Percentiles rank a stretch among this genome's conserved stretches.
Conservation (phyloP, 2,797 vertebrate genomes). For the Calcarius lapponicus region DNA sequence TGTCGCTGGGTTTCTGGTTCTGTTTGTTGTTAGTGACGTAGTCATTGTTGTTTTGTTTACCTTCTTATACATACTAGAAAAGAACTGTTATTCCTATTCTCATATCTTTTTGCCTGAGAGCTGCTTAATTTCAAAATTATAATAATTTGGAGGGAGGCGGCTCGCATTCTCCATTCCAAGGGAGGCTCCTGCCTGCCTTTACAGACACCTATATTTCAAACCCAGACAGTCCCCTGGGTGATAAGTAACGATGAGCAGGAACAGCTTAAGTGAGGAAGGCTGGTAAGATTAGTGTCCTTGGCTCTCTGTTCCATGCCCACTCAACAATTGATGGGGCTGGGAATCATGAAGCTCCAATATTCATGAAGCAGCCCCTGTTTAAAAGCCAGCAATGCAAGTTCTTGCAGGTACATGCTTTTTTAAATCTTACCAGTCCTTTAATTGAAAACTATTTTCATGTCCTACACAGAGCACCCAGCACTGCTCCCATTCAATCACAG, state of each 20-base stretch:
- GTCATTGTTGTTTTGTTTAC: not conserved
- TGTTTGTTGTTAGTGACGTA: not conserved
- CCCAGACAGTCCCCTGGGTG: not conserved
- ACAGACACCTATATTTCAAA: not conserved
- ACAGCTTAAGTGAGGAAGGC: not conserved
- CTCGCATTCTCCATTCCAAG: not conserved
- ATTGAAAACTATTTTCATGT: not conserved
- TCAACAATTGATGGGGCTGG: not conserved
- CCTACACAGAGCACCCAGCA: not conserved
- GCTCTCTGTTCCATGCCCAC: not conserved
- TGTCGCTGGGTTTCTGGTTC: too few species aligned
- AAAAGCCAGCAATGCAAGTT: not conserved
- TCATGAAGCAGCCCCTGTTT: not conserved
- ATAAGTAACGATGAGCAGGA: not conserved
- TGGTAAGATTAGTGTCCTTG: not conserved
- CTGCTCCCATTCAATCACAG: not conserved
- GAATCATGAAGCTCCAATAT: not conserved
- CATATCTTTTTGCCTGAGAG: not conserved
- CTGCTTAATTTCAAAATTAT: not conserved
- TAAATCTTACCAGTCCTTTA: not conserved
- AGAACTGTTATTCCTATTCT: not conserved
- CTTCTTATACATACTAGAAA: not conserved
- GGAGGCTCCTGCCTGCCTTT: not conserved
- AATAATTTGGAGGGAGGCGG: not conserved
- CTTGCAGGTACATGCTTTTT: not conserved